Percentiles rank a stretch among this genome's conserved stretches.
phyloP scores from a whole-genome alignment of 1,140 invertebrate genomes.

The Drosophila biarmipes region DNA sequence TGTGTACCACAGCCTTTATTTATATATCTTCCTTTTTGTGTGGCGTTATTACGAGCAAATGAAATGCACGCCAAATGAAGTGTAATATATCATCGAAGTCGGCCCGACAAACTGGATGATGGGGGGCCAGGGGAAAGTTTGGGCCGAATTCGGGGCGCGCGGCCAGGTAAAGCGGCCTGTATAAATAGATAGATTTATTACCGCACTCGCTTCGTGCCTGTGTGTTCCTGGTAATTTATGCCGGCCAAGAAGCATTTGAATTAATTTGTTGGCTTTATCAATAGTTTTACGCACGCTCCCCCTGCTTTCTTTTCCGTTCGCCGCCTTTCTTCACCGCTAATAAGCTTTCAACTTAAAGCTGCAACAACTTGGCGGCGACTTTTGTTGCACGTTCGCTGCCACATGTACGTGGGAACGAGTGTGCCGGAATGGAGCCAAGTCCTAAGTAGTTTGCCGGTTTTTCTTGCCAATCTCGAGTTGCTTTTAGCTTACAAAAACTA shows the following conservation, averaged over 20 bases:
- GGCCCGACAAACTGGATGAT: constrained; percentile 25
- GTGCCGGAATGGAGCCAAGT: constrained; percentile 22
- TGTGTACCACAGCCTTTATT: constrained; percentile 56
- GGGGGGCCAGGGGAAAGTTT: not conserved
- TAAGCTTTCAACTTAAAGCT: constrained; percentile 44
- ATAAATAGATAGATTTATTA: constrained; percentile 75
- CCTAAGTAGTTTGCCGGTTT: constrained; percentile 41
- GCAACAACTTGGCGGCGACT: constrained; percentile 12
- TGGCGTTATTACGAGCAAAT: constrained; percentile 71
- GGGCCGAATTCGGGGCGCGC: not conserved
- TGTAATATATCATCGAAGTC: constrained; percentile 77
- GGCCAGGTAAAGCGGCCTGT: constrained; percentile 44
- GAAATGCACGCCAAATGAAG: constrained; percentile 70
- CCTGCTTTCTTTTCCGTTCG: not conserved
- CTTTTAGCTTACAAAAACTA: constrained; percentile 56
- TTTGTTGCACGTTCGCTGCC: constrained; percentile 3
- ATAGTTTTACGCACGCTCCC: constrained; percentile 30
- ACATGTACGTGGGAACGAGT: constrained; percentile 6
- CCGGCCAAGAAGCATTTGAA: constrained; percentile 60
- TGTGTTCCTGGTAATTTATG: constrained; percentile 63
- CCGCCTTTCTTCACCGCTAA: constrained; percentile 43
- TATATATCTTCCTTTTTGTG: constrained; percentile 4
- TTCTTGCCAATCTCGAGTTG: constrained; percentile 43
- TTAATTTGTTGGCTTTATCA: constrained; percentile 72
- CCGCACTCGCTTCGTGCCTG: constrained; percentile 29